These are phyloP conservation scores for Lepidocyrtoides sp. DNA, from an alignment of 2,888 invertebrate genomes.

Conservation along the genomic window DNA sequence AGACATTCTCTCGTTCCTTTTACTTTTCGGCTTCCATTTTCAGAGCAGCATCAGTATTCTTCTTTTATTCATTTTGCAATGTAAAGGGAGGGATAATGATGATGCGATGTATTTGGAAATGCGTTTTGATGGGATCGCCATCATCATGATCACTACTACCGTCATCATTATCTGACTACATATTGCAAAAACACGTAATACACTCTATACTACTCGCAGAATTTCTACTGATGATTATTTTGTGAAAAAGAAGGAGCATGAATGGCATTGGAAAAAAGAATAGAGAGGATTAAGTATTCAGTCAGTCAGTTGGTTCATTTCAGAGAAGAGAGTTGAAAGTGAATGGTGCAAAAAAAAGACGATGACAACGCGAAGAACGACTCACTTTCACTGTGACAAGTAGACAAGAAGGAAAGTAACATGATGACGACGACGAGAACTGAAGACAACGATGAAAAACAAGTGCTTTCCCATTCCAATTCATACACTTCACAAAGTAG, in stretches of 20 bases:
- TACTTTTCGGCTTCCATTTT: too few relatives aligned
- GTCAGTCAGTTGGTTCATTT: background rate
- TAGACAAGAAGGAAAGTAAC: too few relatives aligned
- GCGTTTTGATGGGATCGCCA: constrained; percentile 6
- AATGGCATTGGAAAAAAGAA: background rate
- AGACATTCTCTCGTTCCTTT: background rate
- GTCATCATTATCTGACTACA: too few relatives aligned
- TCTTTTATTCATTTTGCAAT: background rate
- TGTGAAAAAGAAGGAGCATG: too few relatives aligned
- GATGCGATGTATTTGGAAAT: constrained; percentile 31
- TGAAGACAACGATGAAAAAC: constrained; percentile 11
- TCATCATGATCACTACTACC: background rate
- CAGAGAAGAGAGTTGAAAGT: constrained; percentile 12
- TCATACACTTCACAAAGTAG: background rate
- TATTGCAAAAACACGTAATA: too few relatives aligned
- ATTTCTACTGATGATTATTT: too few relatives aligned
- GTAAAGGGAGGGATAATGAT: constrained; percentile 26
- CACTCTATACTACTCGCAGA: too few relatives aligned
- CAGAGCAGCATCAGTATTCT: background rate
- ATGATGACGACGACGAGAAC: background rate
- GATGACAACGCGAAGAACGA: too few relatives aligned
- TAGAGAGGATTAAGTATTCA: background rate
- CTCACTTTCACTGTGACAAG: constrained; percentile 35
- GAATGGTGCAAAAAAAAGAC: constrained; percentile 37
- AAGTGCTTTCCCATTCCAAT: constrained; percentile 10